A percentile compares a stretch with the other conserved stretches of the same genome.
Evolutionary conservation across 2,797 vertebrate genomes (phyloP).

Genomic region (Molossus alvarezi): DNA sequence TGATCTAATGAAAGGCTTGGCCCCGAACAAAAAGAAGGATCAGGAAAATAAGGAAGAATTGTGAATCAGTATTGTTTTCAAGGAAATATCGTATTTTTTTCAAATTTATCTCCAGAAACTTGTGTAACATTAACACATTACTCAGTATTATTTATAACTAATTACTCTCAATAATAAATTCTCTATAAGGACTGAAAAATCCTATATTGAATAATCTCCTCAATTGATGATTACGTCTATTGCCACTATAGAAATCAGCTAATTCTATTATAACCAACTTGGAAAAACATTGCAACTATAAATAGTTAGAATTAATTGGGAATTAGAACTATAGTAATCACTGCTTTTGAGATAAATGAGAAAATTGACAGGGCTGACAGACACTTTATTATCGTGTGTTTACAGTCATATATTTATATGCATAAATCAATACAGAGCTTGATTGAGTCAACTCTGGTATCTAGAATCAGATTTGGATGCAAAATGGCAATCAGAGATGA

Average conservation of each 20-base stretch:
- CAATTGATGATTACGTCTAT: not conserved
- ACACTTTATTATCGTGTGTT: conserved; percentile 2
- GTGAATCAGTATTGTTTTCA: not conserved
- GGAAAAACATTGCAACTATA: not conserved
- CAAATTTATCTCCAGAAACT: conserved; percentile 23
- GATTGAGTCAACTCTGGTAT: not conserved
- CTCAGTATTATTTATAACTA: conserved; percentile 13
- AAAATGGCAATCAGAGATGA: not conserved
- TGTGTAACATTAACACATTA: not conserved
- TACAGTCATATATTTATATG: not conserved
- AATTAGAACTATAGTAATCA: conserved; percentile 45
- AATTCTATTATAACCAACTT: conserved; percentile 44
- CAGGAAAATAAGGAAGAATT: conserved; percentile 25
- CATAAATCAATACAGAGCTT: not conserved
- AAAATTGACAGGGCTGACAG: not conserved
- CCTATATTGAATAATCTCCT: not conserved
- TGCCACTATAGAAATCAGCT: not conserved
- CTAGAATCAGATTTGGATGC: not conserved
- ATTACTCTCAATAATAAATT: not conserved
- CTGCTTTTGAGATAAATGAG: conserved; percentile 20
- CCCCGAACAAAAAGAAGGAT: not conserved
- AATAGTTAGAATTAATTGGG: not conserved
- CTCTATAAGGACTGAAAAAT: not conserved
- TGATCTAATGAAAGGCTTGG: not conserved
- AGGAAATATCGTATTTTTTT: conserved; percentile 34